Evolutionary conservation across 2,113 vertebrate genomes (phyloP), one percentile per base, ranked within the genome.

Genomic region (Crypturellus undulatus): DNA sequence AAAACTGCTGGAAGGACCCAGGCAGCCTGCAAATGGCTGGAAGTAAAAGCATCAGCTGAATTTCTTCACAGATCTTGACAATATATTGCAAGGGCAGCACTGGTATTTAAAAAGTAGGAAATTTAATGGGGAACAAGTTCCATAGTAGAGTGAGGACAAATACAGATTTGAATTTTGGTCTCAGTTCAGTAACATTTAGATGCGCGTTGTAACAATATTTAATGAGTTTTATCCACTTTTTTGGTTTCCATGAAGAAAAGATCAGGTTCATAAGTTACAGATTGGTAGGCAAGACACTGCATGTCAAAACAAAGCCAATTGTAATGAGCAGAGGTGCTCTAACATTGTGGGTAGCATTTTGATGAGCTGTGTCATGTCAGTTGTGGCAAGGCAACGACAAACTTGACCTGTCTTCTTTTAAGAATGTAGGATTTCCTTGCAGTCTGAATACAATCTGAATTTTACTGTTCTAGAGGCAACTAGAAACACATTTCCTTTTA

Each of bases 1-100:
- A 73, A 91, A 89, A 95, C 43, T 88, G 49, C 69, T 89, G 67
- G 69, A 94, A 47, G 81, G 82, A 95, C 90, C 72, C 94, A 75
- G 85, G 19, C 32, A 87, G 30, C 65, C 67, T 87, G 52, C 60
- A 90, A 90, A 62, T 28, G 52, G 26, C 69, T 92, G 56, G 42
- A 47, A 47, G 25, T 25, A 95, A 88, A 86, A 34, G 45, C 60
- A 79, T 70, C 63, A 32, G 1, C 36, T 79, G 47, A 94, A 88
- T 90, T 78, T 21, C 70, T 42, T 81, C 36, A 73, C 93, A 71
- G 45, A 49, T 93, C 82, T 81, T 70, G 26, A 15, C 54, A 36
- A 30, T 30, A 32, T 36, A 49, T 92, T 69, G 42, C 43, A 90
- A 81, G 26, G 42, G 38, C 86, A 80, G 56, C 56, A 45, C 80